Evolutionary conservation across 2,888 invertebrate species (phyloP).

Genomic region (Eristalis intricaria): DNA sequence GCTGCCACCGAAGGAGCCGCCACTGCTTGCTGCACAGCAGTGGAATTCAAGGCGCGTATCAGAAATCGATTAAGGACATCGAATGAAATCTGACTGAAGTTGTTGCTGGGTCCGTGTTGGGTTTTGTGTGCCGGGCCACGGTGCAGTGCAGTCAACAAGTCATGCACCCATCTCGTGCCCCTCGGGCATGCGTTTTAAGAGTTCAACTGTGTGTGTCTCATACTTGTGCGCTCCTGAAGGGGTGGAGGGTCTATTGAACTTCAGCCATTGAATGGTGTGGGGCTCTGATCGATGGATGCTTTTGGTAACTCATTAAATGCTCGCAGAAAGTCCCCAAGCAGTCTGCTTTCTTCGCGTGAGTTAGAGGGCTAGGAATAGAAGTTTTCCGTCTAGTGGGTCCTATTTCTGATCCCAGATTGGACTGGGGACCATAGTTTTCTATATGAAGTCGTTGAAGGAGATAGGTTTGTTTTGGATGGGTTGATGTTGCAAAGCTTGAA

Average conservation of each 20-base stretch:
- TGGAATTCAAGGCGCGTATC: slow-evolving; percentile 26
- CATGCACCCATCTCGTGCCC: neutral
- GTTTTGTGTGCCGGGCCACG: neutral
- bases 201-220: neutral
- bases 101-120: neutral
- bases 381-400: neutral
- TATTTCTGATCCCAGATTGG: neutral
- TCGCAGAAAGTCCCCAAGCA: neutral
- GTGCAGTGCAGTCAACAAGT: neutral
- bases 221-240: neutral
- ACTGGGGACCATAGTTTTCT: too few species aligned
- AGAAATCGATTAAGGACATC: slow-evolving; percentile 50
- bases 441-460: too few species aligned
- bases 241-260: neutral
- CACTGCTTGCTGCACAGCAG: slow-evolving; percentile 1
- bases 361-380: neutral
- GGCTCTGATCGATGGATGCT: neutral
- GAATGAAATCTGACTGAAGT: slow-evolving; percentile 21
- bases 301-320: neutral
- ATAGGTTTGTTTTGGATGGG: too few species aligned
- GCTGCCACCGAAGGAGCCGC: too few species aligned
- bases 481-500: too few species aligned
- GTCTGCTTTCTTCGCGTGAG: neutral
- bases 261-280: neutral
- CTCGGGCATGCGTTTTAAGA: neutral